Base-by-base conservation (phyloP, 2,113 vertebrate species). In the Suncus etruscus region DNA sequence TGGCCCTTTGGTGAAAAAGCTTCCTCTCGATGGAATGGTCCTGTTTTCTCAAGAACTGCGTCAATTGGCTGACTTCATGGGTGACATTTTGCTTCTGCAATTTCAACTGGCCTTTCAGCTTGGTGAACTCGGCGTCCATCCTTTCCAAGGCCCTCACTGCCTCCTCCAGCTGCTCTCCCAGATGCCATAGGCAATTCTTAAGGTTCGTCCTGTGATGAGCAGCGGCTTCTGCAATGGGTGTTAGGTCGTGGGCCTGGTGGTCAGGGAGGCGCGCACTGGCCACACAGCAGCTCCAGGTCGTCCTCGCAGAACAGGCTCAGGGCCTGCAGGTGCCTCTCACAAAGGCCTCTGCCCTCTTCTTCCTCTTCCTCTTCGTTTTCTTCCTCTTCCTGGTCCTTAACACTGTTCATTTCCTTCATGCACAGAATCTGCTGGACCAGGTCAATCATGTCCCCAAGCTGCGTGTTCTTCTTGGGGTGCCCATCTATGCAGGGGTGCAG, bases 281-380 rank as follows among this genome's bases (percentile, higher is more conserved):
- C 86, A 2, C 95, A 97, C 0, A 95, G 81, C 1, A 95, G 80
- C 0, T 89, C 61, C 0, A 85, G 94, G 3, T 95, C 95, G 68
- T 96, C 82, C 1, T 94, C 80, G 75, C 95, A 96, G 58, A 92
- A 95, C 0, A 96, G 58, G 75, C 39, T 45, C 48, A 95, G 61
- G 14, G 4, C 18, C 29, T 66, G 81, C 0, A n/a, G 6, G 45
- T 81, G 51, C 39, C 39, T 8, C 6, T 10, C 68, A 31, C 68
- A 69, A 2, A 1, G n/a, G 68, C n/a, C 68, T 69, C 11, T 3
- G 8, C 11, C n/a, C 29, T 15, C 27, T 27, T 3, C 11, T 39
- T 39, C 39, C 39, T 39, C 39, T 39, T 39, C 39, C 39, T 39
- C 39, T 39, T 39, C 39, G 39, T 39, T 39, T 39, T 39, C 39